A percentile compares a stretch with the other conserved stretches of the same genome.
Evolutionary conservation across 2,888 invertebrate species (phyloP).

Genomic region (Caenorhabditis doughertyi): DNA sequence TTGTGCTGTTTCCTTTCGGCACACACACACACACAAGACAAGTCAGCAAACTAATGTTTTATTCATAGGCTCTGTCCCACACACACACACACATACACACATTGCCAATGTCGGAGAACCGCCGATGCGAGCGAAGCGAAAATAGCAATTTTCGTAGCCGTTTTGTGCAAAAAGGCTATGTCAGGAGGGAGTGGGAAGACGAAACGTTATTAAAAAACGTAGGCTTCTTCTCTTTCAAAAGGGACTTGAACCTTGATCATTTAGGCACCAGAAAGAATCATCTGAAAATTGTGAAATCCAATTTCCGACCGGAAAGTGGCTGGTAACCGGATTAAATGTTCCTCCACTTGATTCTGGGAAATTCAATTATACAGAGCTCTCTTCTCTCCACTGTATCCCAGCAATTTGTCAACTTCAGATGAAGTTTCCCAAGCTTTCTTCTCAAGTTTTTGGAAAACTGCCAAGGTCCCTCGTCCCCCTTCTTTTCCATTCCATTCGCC

Average conservation of each 20-base stretch:
- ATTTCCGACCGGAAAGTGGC: too few species aligned
- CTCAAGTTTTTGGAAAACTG: conserved; percentile 2
- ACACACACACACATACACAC: not conserved
- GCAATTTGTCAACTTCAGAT: not conserved
- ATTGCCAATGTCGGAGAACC: not conserved
- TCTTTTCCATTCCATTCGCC: not conserved
- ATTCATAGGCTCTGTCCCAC: conserved; percentile 40
- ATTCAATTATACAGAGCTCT: too few species aligned
- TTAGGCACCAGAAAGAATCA: too few species aligned
- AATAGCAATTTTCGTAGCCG: conserved; percentile 52
- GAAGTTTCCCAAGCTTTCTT: not conserved
- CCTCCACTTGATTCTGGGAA: too few species aligned
- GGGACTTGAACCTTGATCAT: not conserved
- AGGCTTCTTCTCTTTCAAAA: not conserved
- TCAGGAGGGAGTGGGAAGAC: not conserved
- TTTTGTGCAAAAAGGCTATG: conserved; percentile 13
- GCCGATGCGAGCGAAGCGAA: conserved; percentile 29
- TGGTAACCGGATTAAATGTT: too few species aligned
- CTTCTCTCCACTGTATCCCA: too few species aligned
- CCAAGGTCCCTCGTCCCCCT: conserved; percentile 2
- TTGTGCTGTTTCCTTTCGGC: conserved; percentile 5
- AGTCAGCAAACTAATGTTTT: conserved; percentile 64
- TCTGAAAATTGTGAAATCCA: too few species aligned
- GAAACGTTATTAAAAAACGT: conserved; percentile 21
- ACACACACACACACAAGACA: conserved; percentile 49